Percentiles rank a stretch among this genome's conserved stretches.
phyloP scores from a whole-genome alignment of 2,797 vertebrate species.

The Sparidentex hasta region DNA sequence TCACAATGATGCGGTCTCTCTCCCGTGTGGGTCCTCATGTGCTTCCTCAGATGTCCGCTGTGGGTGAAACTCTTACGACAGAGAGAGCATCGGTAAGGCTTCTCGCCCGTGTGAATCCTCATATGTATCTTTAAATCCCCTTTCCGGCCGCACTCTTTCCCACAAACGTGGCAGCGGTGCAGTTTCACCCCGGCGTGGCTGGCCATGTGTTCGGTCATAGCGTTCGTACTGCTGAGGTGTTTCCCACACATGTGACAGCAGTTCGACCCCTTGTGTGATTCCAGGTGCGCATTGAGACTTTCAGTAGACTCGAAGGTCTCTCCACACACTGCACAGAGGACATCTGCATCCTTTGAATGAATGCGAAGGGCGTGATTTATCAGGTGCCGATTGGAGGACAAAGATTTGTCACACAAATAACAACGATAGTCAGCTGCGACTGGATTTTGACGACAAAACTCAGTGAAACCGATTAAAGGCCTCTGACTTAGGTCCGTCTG shows the following conservation, averaged over 20 bases:
- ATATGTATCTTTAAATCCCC: conserved; percentile 78
- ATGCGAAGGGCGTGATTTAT: conserved; percentile 61
- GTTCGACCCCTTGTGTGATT: conserved; percentile 60
- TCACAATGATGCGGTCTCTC: conserved; percentile 71
- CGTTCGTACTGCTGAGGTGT: conserved; percentile 48
- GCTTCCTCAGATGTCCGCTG: conserved; percentile 78
- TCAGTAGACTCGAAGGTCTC: conserved; percentile 39
- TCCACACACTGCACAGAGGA: conserved; percentile 67
- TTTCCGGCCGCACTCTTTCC: conserved; percentile 75
- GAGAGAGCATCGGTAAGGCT: conserved; percentile 73
- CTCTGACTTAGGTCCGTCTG: conserved; percentile 24
- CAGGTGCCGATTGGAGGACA: conserved; percentile 60
- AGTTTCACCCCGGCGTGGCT: conserved; percentile 72
- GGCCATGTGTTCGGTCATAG: conserved; percentile 68
- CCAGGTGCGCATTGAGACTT: conserved; percentile 52
- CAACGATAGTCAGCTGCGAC: conserved; percentile 34
- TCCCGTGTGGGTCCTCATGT: conserved; percentile 75
- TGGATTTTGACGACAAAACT: conserved; percentile 15
- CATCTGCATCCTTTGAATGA: conserved; percentile 39
- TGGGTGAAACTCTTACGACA: conserved; percentile 76
- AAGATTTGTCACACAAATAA: conserved; percentile 57
- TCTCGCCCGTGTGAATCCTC: conserved; percentile 80
- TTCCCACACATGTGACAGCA: conserved; percentile 70
- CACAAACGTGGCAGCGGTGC: conserved; percentile 72
- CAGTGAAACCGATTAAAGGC: neutral